Percentiles rank a stretch among this genome's conserved stretches.
Evolutionary conservation across 37 sponge, comb jelly and placozoan genomes (phyloP).

Genomic region (Mnemiopsis leidyi): DNA sequence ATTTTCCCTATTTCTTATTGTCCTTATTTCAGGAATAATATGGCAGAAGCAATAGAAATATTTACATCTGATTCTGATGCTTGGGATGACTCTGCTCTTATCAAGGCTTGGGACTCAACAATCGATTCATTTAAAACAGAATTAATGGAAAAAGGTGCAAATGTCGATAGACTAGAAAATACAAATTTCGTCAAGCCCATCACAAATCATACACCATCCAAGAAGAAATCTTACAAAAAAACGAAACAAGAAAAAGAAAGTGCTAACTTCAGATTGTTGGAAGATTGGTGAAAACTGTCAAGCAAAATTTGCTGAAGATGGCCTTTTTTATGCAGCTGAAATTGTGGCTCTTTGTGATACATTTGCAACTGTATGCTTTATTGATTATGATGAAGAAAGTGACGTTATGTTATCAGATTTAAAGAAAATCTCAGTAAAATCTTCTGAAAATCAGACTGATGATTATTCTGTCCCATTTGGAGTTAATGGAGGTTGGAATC

Average conservation of each 20-base stretch:
- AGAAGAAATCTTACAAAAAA: conserved; percentile 52
- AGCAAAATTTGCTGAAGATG: conserved; percentile 41
- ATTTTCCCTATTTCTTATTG: no score
- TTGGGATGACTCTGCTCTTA: conserved; percentile 58
- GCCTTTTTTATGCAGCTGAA: conserved; percentile 43
- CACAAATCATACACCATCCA: not conserved
- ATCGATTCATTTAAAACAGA: conserved; percentile 38
- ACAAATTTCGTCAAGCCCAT: not conserved
- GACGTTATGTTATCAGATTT: conserved; percentile 30
- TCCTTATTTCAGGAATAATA: not conserved
- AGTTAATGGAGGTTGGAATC: not conserved
- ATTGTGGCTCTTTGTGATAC: conserved; percentile 32
- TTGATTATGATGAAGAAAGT: conserved; percentile 16
- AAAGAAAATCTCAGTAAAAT: not conserved
- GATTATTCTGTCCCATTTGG: not conserved
- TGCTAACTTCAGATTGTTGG: not conserved
- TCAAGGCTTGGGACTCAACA: conserved; percentile 58
- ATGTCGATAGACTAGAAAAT: not conserved
- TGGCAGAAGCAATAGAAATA: conserved; percentile 28
- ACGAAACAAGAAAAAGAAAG: not conserved
- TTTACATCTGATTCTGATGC: conserved; percentile 60
- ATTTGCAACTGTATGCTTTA: conserved; percentile 56
- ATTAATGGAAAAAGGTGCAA: not conserved
- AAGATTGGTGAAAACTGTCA: conserved; percentile 51
- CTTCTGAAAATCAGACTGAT: not conserved